Base-by-base conservation (phyloP, 2,797 vertebrate species). In the Dryobates pubescens region DNA sequence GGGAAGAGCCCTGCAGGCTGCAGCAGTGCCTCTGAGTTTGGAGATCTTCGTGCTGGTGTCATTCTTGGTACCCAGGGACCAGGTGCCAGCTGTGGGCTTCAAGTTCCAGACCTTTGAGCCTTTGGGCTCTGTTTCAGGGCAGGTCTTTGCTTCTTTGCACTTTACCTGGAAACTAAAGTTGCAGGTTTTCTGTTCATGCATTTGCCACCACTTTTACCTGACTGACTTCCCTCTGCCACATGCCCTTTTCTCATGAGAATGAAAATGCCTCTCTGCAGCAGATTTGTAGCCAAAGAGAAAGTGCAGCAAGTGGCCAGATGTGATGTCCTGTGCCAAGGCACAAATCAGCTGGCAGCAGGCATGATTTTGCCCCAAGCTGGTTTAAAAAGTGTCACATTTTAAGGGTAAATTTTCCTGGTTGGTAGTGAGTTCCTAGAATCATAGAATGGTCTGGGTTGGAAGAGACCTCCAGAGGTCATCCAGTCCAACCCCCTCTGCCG, bases 141-240 rank as follows among this genome's bases (percentile, higher is more conserved):
- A 59, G 36, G 27, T 22, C 43, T 71, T n/a, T 47, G n/a, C 23
- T 75, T 89, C 77, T 45, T 29, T 47, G 7, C 32, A 26, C n/a
- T 61, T 61, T 10, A 57, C 3, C 38, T 93, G 62, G 23, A 86
- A 75, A 10, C 23, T 19, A 32, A 63, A 11, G 34, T 29, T 57
- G 24, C 58, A 27, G 2, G 13, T 78, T 49, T 77, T 69, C 41
- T 29, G 5, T 47, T 88, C 5, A 0, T 0, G 0, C 27, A 3
- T 32, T 68, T 79, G 29, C 24, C 27, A 32, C 80, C 10, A 2
- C 38, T 41, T 77, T 87, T 77, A 6, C 45, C 53, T 74, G 68
- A 34, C 17, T 62, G 36, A 8, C 41, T 15, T 87, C 36, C 24
- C 30, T 43, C 56, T 61, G 69, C 17, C 27, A 75, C 58, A 22